Percentiles rank a stretch among this genome's conserved stretches.
Evolutionary conservation across 2,797 vertebrate genomes (phyloP).

Genomic region (Pangasius djambal): DNA sequence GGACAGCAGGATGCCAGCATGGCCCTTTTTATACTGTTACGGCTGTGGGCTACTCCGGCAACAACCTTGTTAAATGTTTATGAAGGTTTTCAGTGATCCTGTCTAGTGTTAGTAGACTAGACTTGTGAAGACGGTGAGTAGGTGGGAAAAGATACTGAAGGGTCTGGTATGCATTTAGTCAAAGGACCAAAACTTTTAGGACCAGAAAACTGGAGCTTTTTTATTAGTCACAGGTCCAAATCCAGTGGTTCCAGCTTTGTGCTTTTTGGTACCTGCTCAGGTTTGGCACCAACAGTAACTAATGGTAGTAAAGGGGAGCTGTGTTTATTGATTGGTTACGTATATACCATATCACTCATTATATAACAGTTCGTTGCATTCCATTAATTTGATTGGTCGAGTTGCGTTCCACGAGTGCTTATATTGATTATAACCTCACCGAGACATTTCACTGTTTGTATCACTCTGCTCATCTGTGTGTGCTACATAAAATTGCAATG

Average conservation of each 20-base stretch:
- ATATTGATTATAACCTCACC: too few species aligned
- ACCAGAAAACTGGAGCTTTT: not conserved
- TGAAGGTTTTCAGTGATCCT: not conserved
- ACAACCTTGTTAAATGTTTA: not conserved
- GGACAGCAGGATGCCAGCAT: conserved; percentile 22
- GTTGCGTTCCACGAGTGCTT: too few species aligned
- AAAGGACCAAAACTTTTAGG: not conserved
- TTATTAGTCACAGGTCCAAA: not conserved
- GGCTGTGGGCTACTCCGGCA: not conserved
- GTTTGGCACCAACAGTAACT: not conserved
- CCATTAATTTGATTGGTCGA: not conserved
- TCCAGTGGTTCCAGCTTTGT: not conserved
- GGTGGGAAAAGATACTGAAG: not conserved
- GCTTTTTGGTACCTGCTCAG: not conserved
- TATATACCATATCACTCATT: not conserved
- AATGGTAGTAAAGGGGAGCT: not conserved
- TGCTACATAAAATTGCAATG: too few species aligned
- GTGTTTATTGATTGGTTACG: not conserved
- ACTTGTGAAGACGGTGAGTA: not conserved
- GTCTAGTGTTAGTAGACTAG: not conserved
- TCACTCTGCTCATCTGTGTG: too few species aligned
- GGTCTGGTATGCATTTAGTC: not conserved
- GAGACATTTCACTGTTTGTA: too few species aligned
- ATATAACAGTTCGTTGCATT: not conserved
- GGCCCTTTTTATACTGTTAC: conserved; percentile 16